Conservation (phyloP, 2,797 vertebrate genomes). For the Ctenosaura bakeri region DNA sequence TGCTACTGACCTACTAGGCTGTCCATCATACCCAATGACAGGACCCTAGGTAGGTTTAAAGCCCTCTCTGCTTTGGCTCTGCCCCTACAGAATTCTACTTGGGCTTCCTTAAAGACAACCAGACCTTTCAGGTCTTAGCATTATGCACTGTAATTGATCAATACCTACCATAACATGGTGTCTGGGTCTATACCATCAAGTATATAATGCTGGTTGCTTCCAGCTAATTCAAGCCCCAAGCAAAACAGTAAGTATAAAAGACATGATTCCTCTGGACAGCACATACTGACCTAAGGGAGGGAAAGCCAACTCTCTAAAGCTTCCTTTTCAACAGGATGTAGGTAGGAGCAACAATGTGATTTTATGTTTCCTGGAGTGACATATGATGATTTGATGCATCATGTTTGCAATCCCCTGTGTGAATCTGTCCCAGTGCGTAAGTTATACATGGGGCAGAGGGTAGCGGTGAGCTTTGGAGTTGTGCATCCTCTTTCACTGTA, state of each 20-base stretch:
- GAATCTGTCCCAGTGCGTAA: background rate
- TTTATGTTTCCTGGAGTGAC: background rate
- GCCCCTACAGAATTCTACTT: background rate
- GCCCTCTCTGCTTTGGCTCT: background rate
- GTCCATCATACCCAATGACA: background rate
- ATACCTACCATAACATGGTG: constrained; percentile 16
- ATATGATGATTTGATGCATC: background rate
- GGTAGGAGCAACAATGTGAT: background rate
- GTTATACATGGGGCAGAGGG: background rate
- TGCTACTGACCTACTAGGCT: background rate
- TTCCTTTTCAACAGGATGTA: background rate
- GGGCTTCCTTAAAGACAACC: background rate
- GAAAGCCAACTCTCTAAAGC: background rate
- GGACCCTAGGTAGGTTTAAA: background rate
- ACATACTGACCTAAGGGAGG: background rate
- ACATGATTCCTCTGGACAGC: constrained; percentile 28
- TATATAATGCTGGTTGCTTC: constrained; percentile 20
- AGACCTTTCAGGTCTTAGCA: background rate
- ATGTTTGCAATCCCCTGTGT: background rate
- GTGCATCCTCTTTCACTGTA: background rate
- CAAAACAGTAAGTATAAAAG: constrained; percentile 36
- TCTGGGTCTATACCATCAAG: constrained; percentile 12
- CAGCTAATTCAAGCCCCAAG: background rate
- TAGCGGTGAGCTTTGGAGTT: background rate
- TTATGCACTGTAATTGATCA: background rate